A percentile compares a stretch with the other conserved stretches of the same genome.
These are phyloP conservation scores for Erebia ligea DNA, from an alignment of 2,888 invertebrate species.

Conservation along the genomic window DNA sequence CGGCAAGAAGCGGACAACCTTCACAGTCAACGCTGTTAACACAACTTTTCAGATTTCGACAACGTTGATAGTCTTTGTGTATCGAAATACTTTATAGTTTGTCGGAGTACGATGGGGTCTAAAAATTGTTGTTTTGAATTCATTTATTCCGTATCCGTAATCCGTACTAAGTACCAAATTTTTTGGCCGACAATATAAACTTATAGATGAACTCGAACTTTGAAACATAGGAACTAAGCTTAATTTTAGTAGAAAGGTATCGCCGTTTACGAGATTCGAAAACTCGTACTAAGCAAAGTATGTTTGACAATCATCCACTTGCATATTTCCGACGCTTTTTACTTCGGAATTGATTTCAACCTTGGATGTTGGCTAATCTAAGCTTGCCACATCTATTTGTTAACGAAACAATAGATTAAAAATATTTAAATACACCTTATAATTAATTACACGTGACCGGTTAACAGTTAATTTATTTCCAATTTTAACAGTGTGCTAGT, in stretches of 20 bases:
- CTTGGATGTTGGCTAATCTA: slow-evolving; percentile 24
- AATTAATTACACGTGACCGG: slow-evolving; percentile 3
- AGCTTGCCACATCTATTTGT: slow-evolving; percentile 9
- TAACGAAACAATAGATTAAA: slow-evolving; percentile 12
- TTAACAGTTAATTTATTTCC: neutral
- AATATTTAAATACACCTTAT: neutral
- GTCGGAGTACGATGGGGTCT: too few relatives aligned
- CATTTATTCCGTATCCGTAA: too few relatives aligned
- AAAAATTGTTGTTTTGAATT: too few relatives aligned
- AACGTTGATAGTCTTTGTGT: too few relatives aligned
- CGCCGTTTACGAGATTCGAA: too few relatives aligned
- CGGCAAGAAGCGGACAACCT: slow-evolving; percentile 46
- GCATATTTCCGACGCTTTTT: slow-evolving; percentile 31
- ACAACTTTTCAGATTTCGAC: too few relatives aligned
- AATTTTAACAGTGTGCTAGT: neutral
- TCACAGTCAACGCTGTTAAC: slow-evolving; percentile 40
- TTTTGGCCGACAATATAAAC: too few relatives aligned
- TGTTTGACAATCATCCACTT: slow-evolving; percentile 40
- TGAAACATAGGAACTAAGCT: too few relatives aligned
- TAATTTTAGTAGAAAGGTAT: too few relatives aligned
- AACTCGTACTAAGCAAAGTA: slow-evolving; percentile 4
- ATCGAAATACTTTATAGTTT: too few relatives aligned
- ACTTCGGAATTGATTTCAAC: slow-evolving; percentile 26
- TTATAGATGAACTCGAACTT: too few relatives aligned
- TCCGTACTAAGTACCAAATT: too few relatives aligned